A percentile compares a stretch with the other conserved stretches of the same genome.
Evolutionary conservation across 2,888 invertebrate genomes (phyloP).

Genomic region (Uloborus plumipes): DNA sequence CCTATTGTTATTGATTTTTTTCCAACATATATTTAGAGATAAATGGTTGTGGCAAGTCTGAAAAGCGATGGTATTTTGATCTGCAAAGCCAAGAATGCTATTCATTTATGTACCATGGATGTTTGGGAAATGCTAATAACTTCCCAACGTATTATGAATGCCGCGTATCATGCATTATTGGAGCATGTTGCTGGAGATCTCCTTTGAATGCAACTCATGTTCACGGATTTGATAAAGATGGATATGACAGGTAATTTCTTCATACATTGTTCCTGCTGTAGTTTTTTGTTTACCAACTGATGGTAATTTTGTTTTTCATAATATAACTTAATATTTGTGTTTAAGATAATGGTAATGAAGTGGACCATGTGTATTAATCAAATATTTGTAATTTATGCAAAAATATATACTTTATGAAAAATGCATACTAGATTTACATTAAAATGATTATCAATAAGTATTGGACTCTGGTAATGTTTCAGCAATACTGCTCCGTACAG

Average conservation of each 20-base stretch:
- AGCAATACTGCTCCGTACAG: no score
- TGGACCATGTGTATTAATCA: no score
- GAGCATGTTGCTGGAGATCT: constrained; percentile 57
- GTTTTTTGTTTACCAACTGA: no score
- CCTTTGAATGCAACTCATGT: constrained; percentile 30
- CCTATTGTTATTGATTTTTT: not conserved
- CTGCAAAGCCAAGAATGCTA: constrained; percentile 83
- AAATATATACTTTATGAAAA: no score
- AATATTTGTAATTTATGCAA: no score
- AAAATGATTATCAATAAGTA: no score
- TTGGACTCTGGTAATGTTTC: no score
- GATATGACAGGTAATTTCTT: constrained; percentile 52
- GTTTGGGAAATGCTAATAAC: constrained; percentile 86
- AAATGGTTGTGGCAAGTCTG: constrained; percentile 21
- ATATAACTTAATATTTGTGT: no score
- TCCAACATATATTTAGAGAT: constrained; percentile 1
- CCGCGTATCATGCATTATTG: constrained; percentile 64
- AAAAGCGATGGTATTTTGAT: constrained; percentile 81
- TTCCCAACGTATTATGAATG: constrained; percentile 86
- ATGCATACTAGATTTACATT: no score
- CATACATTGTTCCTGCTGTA: no score
- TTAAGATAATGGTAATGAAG: no score
- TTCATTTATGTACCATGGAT: constrained; percentile 79
- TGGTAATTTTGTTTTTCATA: no score
- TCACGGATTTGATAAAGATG: constrained; percentile 36